These are phyloP conservation scores for Lacanobia wlatinum DNA, from an alignment of 2,888 invertebrate species.

Conservation along the genomic window DNA sequence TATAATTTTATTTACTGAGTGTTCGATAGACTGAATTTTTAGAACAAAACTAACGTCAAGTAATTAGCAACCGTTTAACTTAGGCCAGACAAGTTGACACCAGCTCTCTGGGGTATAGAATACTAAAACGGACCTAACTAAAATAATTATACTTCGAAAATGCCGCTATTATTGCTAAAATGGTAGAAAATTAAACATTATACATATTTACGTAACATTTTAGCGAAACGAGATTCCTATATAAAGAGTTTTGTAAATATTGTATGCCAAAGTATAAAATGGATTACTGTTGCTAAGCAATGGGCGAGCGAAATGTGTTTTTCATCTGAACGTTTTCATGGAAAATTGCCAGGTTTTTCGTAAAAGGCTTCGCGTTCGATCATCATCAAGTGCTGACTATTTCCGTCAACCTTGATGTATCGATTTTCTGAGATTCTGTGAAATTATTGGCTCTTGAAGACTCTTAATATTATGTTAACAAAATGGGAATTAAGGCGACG, in stretches of 20 bases:
- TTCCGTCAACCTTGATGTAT: constrained; percentile 44
- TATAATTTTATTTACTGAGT: constrained; percentile 18
- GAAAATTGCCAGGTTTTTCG: constrained; percentile 48
- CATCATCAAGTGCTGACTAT: constrained; percentile 44
- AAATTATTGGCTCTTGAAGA: neutral
- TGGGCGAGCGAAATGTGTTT: constrained; percentile 37
- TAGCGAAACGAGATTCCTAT: constrained; percentile 25
- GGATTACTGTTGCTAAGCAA: constrained; percentile 53
- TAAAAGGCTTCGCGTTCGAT: constrained; percentile 46
- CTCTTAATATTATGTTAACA: too few relatives aligned
- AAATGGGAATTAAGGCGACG: too few relatives aligned
- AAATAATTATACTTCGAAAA: constrained; percentile 37
- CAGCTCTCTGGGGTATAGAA: constrained; percentile 43
- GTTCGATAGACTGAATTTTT: constrained; percentile 37
- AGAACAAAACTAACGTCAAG: constrained; percentile 28
- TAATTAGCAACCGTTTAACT: constrained; percentile 58
- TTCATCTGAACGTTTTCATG: constrained; percentile 44
- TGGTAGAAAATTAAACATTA: constrained; percentile 12
- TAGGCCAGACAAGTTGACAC: constrained; percentile 60
- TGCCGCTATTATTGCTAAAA: constrained; percentile 11
- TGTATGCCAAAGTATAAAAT: constrained; percentile 47
- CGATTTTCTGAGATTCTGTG: constrained; percentile 23
- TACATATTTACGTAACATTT: constrained; percentile 33
- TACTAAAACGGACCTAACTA: constrained; percentile 24
- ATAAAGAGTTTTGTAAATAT: constrained; percentile 42